Conservation (phyloP, 2,113 vertebrate genomes). For the Psilopsiagon aymara region DNA sequence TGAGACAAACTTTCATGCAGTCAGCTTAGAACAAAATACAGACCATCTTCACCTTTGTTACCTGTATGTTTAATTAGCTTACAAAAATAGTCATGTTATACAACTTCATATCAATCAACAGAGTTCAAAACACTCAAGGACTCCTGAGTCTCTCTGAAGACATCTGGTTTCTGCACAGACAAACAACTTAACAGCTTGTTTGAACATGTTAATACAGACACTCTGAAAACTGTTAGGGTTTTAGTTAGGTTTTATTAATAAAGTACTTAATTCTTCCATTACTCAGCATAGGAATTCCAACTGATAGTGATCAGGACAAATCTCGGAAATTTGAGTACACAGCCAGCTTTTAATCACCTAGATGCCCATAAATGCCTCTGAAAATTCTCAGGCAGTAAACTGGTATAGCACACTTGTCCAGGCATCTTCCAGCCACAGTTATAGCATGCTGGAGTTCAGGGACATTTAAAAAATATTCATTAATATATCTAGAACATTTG, state of each 20-base stretch:
- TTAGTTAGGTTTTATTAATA: neutral
- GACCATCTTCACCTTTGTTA: neutral
- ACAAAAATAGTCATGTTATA: slow-evolving; percentile 22
- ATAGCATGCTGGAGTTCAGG: neutral
- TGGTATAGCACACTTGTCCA: neutral
- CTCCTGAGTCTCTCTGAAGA: neutral
- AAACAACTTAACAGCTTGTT: neutral
- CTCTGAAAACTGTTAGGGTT: neutral
- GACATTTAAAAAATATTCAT: neutral
- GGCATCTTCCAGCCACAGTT: neutral
- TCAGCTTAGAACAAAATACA: neutral
- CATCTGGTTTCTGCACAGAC: neutral
- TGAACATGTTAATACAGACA: neutral
- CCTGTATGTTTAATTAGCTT: slow-evolving; percentile 24
- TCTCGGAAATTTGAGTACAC: neutral
- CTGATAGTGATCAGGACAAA: neutral
- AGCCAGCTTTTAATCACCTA: neutral
- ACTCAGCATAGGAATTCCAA: neutral
- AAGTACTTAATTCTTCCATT: slow-evolving; percentile 11
- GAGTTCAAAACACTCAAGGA: neutral
- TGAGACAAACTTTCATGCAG: neutral
- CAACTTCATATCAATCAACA: neutral
- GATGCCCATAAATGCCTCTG: neutral
- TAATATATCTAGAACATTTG: neutral
- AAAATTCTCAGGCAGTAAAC: neutral